Conservation (phyloP, 2,113 vertebrate genomes). For the Indicator maculatus region DNA sequence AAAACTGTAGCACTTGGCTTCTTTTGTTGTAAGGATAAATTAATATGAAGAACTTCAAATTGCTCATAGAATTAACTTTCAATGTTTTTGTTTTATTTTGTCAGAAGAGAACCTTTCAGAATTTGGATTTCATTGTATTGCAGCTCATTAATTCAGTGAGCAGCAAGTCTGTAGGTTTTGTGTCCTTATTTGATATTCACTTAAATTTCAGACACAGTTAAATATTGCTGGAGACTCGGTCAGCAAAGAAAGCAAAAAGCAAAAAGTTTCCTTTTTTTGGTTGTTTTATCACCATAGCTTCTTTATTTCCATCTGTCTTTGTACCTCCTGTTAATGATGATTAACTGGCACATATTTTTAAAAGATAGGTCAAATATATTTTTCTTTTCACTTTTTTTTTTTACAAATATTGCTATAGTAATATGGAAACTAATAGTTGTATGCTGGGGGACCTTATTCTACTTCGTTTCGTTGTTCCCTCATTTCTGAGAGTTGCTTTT, state of each 20-base stretch:
- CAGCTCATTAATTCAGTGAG: not conserved
- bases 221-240: not conserved
- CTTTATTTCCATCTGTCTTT: not conserved
- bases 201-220: not conserved
- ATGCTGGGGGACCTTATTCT: not conserved
- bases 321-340: not conserved
- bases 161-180: not conserved
- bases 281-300: not conserved
- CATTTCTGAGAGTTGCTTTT: not conserved
- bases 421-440: not conserved
- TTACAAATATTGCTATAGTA: not conserved
- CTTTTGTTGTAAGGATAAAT: not conserved
- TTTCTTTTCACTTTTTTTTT: not conserved
- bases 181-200: not conserved
- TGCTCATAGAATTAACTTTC: not conserved
- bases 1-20: not conserved
- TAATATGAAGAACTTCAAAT: not conserved
- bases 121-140: not conserved
- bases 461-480: not conserved
- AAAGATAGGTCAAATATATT: not conserved
- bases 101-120: not conserved
- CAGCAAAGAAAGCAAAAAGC: not conserved
- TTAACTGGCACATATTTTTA: not conserved
- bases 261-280: not conserved
- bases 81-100: conserved; percentile 19